A percentile compares a stretch with the other conserved stretches of the same genome.
phyloP scores from a whole-genome alignment of 2,113 vertebrate genomes.

The Cololabis saira region DNA sequence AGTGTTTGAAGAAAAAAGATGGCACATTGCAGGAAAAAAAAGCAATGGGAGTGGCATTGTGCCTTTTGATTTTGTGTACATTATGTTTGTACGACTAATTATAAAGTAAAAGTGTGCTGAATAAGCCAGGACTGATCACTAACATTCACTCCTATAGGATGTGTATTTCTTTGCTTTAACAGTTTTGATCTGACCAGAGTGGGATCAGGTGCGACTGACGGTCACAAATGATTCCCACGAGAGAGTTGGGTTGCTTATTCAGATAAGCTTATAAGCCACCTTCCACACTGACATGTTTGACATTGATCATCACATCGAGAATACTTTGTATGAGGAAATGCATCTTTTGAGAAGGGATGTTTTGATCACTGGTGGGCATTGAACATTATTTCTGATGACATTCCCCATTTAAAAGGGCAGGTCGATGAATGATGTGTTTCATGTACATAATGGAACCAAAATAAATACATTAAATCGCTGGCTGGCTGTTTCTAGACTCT shows the following conservation, averaged over 20 bases:
- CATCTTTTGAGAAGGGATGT: background rate
- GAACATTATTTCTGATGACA: conserved; percentile 9
- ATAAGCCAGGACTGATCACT: conserved; percentile 10
- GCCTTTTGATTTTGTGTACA: conserved; percentile 58
- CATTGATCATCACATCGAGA: too few relatives aligned
- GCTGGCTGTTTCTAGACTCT: conserved; percentile 1
- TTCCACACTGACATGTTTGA: too few relatives aligned
- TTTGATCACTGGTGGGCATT: conserved; percentile 19
- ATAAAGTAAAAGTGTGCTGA: conserved; percentile 13
- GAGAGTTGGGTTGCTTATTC: too few relatives aligned
- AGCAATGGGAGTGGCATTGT: conserved; percentile 46
- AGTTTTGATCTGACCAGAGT: background rate
- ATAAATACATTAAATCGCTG: conserved; percentile 12
- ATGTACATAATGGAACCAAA: conserved; percentile 50
- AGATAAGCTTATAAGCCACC: too few relatives aligned
- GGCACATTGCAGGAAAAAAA: conserved; percentile 22
- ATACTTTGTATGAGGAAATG: too few relatives aligned
- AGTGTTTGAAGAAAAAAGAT: conserved; percentile 27
- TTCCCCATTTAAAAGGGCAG: background rate
- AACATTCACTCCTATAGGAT: conserved; percentile 4
- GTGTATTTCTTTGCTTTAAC: conserved; percentile 17
- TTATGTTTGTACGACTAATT: conserved; percentile 34
- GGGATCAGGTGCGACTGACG: background rate
- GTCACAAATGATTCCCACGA: too few relatives aligned
- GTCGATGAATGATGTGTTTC: conserved; percentile 28